Evolutionary conservation across 2,113 vertebrate genomes (phyloP), one percentile per base, ranked within the genome.

Genomic region (Macroglossus sobrinus): DNA sequence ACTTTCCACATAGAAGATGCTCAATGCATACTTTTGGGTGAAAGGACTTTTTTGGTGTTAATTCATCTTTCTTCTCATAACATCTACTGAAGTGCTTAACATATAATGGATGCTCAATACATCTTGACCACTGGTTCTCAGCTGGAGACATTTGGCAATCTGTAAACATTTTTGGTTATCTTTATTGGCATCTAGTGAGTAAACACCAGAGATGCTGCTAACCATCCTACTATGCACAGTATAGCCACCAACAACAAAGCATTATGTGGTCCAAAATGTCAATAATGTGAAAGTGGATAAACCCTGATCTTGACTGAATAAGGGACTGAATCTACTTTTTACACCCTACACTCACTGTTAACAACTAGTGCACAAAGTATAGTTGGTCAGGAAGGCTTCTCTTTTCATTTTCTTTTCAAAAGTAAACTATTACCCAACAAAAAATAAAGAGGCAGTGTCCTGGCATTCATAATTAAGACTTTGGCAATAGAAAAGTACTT

Each of bases 241-340:
- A 89, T 50, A 92, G 28, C 28, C 21, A 26, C 40, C 16, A 4
- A 33, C 11, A 84, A 33, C 28, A 82, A 86, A 57, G 61, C 22
- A 79, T 18, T 80, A 66, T 68, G 30, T 45, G 22, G 38, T 72
- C 24, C n/a, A 61, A 97, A 80, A 66, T 69, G 21, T 72, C 38
- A 80, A 13, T 26, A 64, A 13, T 90, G 68, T 28, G 5, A 40
- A 86, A 74, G 55, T 10, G 14, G 75, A 71, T 53, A 84, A 71
- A 64, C 26, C 22, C n/a, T 75, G 45, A 43, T 57, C 30, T 92
- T 92, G 84, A 50, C 18, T n/a, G 9, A 88, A 43, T 30, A 35
- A 92, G 40, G 55, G 53, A 87, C 43, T 82, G 18, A 59, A 59
- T 93, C 75, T 90, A 61, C 55, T 72, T 94, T 89, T 63, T 94